Base-by-base conservation (phyloP, 2,888 invertebrate genomes). In the Hipparchia semele region DNA sequence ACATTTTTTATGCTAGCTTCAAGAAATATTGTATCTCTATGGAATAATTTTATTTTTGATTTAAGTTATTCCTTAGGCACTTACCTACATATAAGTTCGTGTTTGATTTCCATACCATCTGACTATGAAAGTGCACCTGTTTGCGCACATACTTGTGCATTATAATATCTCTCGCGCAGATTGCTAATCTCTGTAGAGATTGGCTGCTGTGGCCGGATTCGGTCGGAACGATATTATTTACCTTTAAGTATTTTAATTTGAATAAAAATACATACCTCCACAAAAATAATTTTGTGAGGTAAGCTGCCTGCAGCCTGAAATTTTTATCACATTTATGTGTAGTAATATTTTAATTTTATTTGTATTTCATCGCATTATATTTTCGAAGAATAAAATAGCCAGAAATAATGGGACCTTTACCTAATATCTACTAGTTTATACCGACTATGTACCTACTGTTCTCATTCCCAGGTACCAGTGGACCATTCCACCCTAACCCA, bases 401-500 rank as follows among this genome's bases (percentile, higher is more conserved):
- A 56, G 13, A 56, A 56, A 56, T 13, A 56, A 56, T 5, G 2
- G 8, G 2, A 59, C 6, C 7, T 59, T 33, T 59, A 60, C 12
- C 5, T 33, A 8, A 1, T 49, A 60, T 8, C 5, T 60, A 8
- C 59, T 4, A 33, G 39, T 10, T 60, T 65, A 39, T 53, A 13
- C 9, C 45, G 46, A 45, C 23, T 39, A 56, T 13, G 6, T 39
- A 33, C 13, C 2, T 13, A 58, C 58, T 46, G 23, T 59, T 68
- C 60, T 12, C 49, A 60, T 68, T 51, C 12, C 33, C 68, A 51
- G 51, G 49, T 68, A 60, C 49, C 49, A 68, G 10, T 49, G 6
- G 10, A 60, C 59, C n/a, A 33, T 68, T 51, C n/a, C 56, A 68
- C 53, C 49, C 68, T 51, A 33, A 56, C 49, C 59, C 69, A n/a